Evolutionary conservation across 2,113 vertebrate genomes (phyloP), one percentile per base, ranked within the genome.

Genomic region (Neodontobutis hainanensis): DNA sequence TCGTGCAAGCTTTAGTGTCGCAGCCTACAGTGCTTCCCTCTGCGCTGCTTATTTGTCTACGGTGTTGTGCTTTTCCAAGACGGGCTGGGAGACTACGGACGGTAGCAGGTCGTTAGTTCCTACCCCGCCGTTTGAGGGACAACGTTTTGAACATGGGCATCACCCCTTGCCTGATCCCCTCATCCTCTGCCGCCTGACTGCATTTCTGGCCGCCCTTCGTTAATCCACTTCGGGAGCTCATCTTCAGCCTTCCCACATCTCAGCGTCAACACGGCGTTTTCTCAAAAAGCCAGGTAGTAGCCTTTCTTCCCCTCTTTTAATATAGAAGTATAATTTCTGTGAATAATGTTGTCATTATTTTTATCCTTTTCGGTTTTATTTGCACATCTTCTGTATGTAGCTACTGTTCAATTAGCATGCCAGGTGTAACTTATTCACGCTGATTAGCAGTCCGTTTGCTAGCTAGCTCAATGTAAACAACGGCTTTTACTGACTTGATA

Each of bases 151-250:
- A 77, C 72, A 85, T 75, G 84, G 74, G 68, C 81, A 80, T 77
- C 85, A 78, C 47, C 69, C 80, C 71, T 49, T 61, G 68, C 68
- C 68, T 78, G 70, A 59, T 71, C 61, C 62, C 75, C 10, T 60
- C 43, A 10, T 43, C 59, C 43, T 27, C 68, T 65, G 73, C 51
- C 46, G 70, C 59, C 79, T 85, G 70, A 76, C 83, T 75, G 44
- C 47, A 47, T 44, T 76, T 43, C 61, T 72, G 82, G 77, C 59
- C 65, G 36, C 51, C 5, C 60, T 68, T 44, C 70, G 74, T 61
- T 88, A 83, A 89, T 87, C 89, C 83, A 84, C 79, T 88, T 83
- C 78, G 80, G 84, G 78, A 85, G 83, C 85, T 88, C 85, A 83
- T 80, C 82, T 80, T 75, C 66, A 40, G 55, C 71, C 44, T 71